A percentile compares a stretch with the other conserved stretches of the same genome.
phyloP scores from a whole-genome alignment of 2,797 vertebrate species.

The Ambastaia sidthimunki region DNA sequence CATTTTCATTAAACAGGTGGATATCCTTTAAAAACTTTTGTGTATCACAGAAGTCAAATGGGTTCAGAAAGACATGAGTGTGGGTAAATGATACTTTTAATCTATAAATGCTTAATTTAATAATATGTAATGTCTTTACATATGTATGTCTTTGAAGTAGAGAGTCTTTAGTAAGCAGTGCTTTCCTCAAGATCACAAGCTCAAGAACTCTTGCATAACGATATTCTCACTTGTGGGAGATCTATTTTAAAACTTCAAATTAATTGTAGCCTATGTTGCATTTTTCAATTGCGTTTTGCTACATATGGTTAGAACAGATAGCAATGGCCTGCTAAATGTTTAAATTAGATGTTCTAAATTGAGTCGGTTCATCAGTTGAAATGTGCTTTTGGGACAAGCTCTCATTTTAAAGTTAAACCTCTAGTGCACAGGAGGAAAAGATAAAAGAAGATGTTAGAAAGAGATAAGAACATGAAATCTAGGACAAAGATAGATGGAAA shows the following conservation, averaged over 20 bases:
- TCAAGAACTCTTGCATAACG: background rate
- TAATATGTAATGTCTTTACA: background rate
- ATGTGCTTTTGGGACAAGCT: constrained; percentile 19
- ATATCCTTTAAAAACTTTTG: too few relatives aligned
- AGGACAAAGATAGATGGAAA: background rate
- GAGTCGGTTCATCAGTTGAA: constrained; percentile 30
- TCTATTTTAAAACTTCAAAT: background rate
- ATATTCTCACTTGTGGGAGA: background rate
- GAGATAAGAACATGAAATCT: constrained; percentile 20
- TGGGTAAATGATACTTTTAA: too few relatives aligned
- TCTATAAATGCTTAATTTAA: background rate
- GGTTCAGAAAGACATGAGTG: too few relatives aligned
- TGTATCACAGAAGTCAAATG: too few relatives aligned
- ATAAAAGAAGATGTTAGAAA: constrained; percentile 13
- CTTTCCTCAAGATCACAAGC: background rate
- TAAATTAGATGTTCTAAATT: constrained; percentile 7
- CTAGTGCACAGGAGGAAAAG: background rate
- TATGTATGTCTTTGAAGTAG: too few relatives aligned
- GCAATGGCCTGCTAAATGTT: constrained; percentile 3
- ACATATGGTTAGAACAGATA: background rate
- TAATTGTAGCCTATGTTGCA: constrained; percentile 2
- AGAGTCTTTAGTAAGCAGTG: background rate
- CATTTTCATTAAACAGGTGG: too few relatives aligned
- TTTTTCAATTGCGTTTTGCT: background rate
- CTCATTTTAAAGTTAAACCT: constrained; percentile 35